Evolutionary conservation across 2,113 vertebrate species (phyloP).

Genomic region (Albula glossodonta): DNA sequence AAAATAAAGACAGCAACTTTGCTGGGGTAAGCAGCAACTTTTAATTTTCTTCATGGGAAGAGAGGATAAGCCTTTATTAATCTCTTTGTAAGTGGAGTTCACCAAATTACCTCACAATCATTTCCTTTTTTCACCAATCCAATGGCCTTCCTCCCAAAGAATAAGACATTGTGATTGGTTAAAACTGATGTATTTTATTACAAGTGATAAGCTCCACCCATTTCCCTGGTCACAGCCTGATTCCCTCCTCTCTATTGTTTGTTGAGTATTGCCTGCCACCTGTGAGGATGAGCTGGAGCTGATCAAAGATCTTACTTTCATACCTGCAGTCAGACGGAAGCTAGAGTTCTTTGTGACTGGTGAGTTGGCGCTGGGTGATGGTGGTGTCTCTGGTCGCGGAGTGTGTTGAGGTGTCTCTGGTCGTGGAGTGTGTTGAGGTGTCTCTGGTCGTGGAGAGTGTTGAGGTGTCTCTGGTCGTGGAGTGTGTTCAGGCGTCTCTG

Average conservation of each 20-base stretch:
- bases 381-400: neutral
- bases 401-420: neutral
- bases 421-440: neutral
- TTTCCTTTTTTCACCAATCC: neutral
- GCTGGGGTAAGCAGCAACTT: too few relatives aligned
- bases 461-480: neutral
- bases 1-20: too few relatives aligned
- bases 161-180: too few relatives aligned
- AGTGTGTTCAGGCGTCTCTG: neutral
- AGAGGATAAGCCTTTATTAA: neutral
- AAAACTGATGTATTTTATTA: neutral
- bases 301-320: neutral
- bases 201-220: neutral
- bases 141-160: neutral
- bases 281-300: neutral
- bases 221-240: neutral
- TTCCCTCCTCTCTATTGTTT: neutral
- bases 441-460: neutral
- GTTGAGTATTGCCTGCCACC: neutral
- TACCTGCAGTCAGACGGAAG: conserved; percentile 63
- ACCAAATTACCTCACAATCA: neutral
- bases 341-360: conserved; percentile 37
- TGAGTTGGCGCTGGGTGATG: neutral
- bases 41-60: too few relatives aligned
- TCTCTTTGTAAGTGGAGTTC: neutral